Evolutionary conservation across 2,797 vertebrate genomes (phyloP).

Genomic region (Sebastes variabilis): DNA sequence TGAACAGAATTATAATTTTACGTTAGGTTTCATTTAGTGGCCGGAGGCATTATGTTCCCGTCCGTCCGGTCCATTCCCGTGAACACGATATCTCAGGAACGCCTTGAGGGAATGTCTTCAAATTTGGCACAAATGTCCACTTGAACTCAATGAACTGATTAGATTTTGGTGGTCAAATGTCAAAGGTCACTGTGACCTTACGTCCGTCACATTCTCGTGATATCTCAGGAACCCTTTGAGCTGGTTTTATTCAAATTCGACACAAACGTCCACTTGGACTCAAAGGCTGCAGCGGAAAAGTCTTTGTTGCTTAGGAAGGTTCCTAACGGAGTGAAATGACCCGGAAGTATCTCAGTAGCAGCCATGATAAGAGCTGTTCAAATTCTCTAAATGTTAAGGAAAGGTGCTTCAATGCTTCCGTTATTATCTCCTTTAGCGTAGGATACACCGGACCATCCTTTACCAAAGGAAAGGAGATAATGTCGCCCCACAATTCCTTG

Average conservation of each 20-base stretch:
- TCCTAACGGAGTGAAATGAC: background rate
- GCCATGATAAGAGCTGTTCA: background rate
- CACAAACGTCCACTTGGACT: background rate
- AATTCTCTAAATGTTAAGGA: background rate
- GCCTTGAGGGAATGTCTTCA: background rate
- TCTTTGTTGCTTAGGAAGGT: background rate
- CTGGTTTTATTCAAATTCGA: background rate
- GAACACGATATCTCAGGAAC: background rate
- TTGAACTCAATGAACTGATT: background rate
- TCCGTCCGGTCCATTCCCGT: background rate
- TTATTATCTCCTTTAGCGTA: background rate
- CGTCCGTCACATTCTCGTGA: background rate
- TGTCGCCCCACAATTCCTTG: too few species aligned
- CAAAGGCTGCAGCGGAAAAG: background rate
- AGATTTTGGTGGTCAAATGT: background rate
- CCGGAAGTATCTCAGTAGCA: background rate
- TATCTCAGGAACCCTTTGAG: background rate
- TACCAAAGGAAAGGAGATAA: background rate
- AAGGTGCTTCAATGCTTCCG: background rate
- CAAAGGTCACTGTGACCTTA: background rate
- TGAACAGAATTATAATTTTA: too few species aligned
- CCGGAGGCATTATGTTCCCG: too few species aligned
- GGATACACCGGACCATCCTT: background rate
- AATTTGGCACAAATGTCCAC: background rate
- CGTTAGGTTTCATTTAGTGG: too few species aligned